Evolutionary conservation across 2,113 vertebrate species (phyloP).

Genomic region (Corythornis madagascariensis): DNA sequence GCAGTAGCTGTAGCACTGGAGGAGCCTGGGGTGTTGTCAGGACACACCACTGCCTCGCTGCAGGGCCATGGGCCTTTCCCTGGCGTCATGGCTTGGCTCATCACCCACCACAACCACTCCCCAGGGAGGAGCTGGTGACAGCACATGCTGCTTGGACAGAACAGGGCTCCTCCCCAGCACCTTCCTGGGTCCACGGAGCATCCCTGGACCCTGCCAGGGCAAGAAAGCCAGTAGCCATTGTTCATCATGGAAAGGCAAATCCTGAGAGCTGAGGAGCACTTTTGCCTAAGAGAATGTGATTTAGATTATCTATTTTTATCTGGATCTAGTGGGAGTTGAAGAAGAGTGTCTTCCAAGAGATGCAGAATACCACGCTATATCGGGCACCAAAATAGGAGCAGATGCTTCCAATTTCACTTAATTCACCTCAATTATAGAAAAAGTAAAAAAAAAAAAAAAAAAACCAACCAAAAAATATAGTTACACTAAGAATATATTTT

Average conservation of each 20-base stretch:
- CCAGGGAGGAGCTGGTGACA: not conserved
- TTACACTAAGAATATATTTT: not conserved
- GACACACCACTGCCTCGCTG: rapidly evolving
- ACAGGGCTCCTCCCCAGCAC: not conserved
- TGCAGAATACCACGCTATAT: not conserved
- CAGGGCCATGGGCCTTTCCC: rapidly evolving
- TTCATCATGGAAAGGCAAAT: not conserved
- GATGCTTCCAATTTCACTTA: constrained; percentile 49
- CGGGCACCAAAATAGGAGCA: not conserved
- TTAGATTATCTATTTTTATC: constrained; percentile 54
- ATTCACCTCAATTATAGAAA: constrained; percentile 52
- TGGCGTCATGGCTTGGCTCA: not conserved
- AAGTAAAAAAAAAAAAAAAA: not conserved
- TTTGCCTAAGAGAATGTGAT: not conserved
- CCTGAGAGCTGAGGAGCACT: not conserved
- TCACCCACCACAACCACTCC: rapidly evolving
- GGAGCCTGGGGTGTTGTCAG: not conserved
- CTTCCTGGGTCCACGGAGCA: rapidly evolving
- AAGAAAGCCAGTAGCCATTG: not conserved
- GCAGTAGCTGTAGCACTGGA: not conserved
- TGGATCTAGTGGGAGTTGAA: constrained; percentile 34
- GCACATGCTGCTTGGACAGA: rapidly evolving
- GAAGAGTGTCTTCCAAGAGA: constrained; percentile 37
- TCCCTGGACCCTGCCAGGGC: not conserved
- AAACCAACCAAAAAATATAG: not conserved